Base-by-base conservation (phyloP, 2,888 invertebrate species). In the Patella depressa region DNA sequence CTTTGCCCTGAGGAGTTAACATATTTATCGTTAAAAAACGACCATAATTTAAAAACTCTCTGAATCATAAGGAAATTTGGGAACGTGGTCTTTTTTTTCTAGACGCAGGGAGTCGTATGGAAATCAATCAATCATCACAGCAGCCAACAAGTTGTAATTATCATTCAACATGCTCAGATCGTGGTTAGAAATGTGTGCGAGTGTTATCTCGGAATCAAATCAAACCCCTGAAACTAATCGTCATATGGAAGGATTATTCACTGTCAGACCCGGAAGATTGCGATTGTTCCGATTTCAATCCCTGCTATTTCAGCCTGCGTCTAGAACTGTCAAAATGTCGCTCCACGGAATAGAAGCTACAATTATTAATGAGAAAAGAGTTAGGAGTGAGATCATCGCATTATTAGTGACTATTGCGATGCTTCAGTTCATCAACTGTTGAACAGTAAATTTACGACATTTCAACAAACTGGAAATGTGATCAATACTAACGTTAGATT, bases 201-300 rank as follows among this genome's bases (percentile, higher is more conserved):
- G 45, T 14, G 65, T 65, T 65, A 65, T 65, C 65, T 65, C 14
- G 24, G 24, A 65, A 65, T 65, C 65, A 19, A 65, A 65, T 65
- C 65, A 65, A 24, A 19, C 14, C 65, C 15, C 9, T 24, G 65
- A 24, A 65, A 65, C 65, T 65, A 65, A 45, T 45, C 45, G 24
- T 65, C 19, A 65, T 65, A 65, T 19, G 12, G 11, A 65, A 24
- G 24, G 65, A 65, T 65, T 65, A 65, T 65, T 65, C 65, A 65
- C 24, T 65, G 65, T 65, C 65, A 65, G 65, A 24, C 19, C 1
- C 14, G 19, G 19, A 65, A 65, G 65, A 65, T 24, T 45, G 24
- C 19, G 65, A 65, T 65, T 65, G 65, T 24, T 65, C 65, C 19
- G 24, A 65, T 24, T 65, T 24, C 19, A 65, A 65, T 65, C 65